Base-by-base conservation (phyloP, 2,888 invertebrate genomes). In the Muschampia staudingeri region DNA sequence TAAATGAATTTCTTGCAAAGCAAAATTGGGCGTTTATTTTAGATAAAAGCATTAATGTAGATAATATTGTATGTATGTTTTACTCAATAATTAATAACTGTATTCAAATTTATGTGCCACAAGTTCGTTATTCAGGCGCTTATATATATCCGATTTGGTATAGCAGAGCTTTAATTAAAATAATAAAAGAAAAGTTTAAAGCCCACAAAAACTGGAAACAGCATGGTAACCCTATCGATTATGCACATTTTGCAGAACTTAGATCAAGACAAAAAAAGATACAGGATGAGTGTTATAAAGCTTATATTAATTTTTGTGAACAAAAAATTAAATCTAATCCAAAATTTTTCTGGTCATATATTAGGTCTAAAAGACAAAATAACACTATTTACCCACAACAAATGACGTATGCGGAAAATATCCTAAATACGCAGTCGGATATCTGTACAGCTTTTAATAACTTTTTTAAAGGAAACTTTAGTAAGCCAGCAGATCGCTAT, bases 341-440 rank as follows among this genome's bases (percentile, higher is more conserved):
- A 37, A 37, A 37, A 7, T 37, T 37, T 37, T 37, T 67, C 37
- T 34, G 42, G n/a, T 56, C 37, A 11, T 71, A 78, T 48, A 34
- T 19, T 79, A 79, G n/a, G 72, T 72, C 37, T 72, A 79, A 19
- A 37, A 37, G 37, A 37, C 37, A 37, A 37, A 37, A 37, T 37
- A 37, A 37, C 37, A 37, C 37, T 37, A 37, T 37, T 37, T 37
- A 37, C 37, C 37, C 37, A 37, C 37, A 37, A 37, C 37, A 37
- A 37, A 37, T 37, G 37, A 37, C 37, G 37, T 37, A 37, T 37
- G 7, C 7, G 7, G 37, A 37, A 37, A 37, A 37, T 37, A 37
- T 37, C 37, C 5, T 37, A 6, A 37, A 37, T 37, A 37, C 37
- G 37, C 37, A 37, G 37, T 37, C 7, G 7, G 37, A 37, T 37